Evolutionary conservation across 2,888 invertebrate species (phyloP), one percentile per base, ranked within the genome.

Genomic region (Drosophila niveifrons): DNA sequence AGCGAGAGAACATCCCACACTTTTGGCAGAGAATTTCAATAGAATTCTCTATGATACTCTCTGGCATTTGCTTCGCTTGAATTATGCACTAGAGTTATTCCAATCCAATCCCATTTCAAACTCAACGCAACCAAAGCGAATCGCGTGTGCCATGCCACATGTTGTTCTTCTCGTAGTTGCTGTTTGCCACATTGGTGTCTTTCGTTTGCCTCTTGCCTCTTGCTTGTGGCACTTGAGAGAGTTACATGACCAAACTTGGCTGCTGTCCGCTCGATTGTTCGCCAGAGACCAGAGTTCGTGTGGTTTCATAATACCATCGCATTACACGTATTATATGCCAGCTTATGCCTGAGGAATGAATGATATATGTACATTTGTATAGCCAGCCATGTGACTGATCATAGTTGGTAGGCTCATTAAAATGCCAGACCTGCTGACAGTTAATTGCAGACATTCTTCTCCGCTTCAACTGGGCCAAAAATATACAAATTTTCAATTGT

Each of bases 231-330:
- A 77, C 78, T 77, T 70, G 75, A 74, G 23, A 23, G 23, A 23
- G 62, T 63, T 69, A 57, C 79, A 74, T 63, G 70, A 58, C 66
- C 17, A 75, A 78, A 66, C 50, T 68, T 65, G 48, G 59, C 28
- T 63, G 51, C 47, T 63, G 51, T 44, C 34, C 17, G 8, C 56
- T 29, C 17, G 53, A 41, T 39, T 41, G 52, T 41, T 53, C 23
- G 29, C 36, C 56, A 56, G 56, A 39, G 23, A 64, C 28, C 36
- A 52, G 56, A 48, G 56, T 74, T 80, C 82, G 88, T 83, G 88
- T 66, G 78, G 88, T 78, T 88, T 68, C 80, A 74, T 80, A 83
- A 83, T 80, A 61, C 75, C 55, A 44, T 53, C 66, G 74, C 47
- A 82, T 82, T 82, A 82, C 64, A 57, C 53, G 29, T 57, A 43